Conservation (phyloP, 2,113 vertebrate genomes). For the Trogon melanurus region DNA sequence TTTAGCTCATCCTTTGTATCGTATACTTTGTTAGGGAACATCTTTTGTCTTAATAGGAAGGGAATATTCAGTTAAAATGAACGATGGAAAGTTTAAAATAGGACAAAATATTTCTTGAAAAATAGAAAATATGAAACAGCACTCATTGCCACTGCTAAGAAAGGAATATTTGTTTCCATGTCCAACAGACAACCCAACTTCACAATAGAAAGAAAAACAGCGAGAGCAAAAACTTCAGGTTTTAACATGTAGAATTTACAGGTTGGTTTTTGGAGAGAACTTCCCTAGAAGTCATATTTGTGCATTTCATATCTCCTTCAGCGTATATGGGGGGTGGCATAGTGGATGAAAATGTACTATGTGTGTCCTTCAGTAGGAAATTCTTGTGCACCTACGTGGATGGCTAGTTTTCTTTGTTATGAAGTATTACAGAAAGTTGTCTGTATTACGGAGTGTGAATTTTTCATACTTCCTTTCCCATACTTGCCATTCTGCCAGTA, state of each 20-base stretch:
- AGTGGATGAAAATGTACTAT: neutral
- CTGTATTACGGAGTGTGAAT: neutral
- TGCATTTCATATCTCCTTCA: neutral
- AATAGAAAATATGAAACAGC: neutral
- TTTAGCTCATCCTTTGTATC: neutral
- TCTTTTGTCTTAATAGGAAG: neutral
- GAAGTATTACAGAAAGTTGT: neutral
- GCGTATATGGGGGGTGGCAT: neutral
- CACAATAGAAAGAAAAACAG: neutral
- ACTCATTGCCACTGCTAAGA: neutral
- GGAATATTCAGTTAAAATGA: neutral
- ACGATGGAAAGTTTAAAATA: neutral
- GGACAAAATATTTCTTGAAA: neutral
- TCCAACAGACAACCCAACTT: neutral
- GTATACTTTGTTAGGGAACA: neutral
- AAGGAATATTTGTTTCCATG: neutral
- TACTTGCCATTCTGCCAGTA: conserved; percentile 13
- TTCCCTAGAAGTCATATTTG: neutral
- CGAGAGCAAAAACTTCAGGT: neutral
- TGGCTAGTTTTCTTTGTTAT: neutral
- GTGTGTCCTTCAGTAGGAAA: neutral
- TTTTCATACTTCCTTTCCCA: neutral
- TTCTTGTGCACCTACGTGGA: neutral
- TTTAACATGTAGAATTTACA: neutral
- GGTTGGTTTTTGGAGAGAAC: neutral